phyloP scores from a whole-genome alignment of 2,113 vertebrate genomes.

The Centrocercus urophasianus region DNA sequence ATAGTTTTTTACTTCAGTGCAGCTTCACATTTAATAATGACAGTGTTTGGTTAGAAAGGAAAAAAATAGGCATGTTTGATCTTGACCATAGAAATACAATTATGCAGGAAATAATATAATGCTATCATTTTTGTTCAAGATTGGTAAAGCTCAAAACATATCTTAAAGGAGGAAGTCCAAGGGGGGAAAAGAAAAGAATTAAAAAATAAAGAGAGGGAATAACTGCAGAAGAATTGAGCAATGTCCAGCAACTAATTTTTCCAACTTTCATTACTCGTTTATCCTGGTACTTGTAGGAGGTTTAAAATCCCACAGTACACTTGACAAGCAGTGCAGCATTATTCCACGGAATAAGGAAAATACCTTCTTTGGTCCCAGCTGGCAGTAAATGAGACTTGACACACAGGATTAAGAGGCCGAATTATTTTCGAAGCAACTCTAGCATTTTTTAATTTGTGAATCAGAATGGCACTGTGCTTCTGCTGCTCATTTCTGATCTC shows the following conservation, averaged over 20 bases:
- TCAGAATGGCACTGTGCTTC: neutral
- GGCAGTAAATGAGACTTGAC: conserved; percentile 47
- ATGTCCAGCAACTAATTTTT: neutral
- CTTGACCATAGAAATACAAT: neutral
- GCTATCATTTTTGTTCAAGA: neutral
- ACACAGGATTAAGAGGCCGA: neutral
- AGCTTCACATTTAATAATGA: neutral
- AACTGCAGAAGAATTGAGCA: neutral
- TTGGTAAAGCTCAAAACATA: neutral
- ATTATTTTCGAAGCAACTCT: conserved; percentile 23
- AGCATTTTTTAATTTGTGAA: conserved; percentile 48
- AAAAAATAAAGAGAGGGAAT: neutral
- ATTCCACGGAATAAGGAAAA: neutral
- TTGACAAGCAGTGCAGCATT: neutral
- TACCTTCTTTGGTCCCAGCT: conserved; percentile 28
- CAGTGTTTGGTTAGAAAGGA: neutral
- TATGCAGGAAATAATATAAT: neutral
- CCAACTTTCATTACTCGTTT: neutral
- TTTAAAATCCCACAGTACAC: neutral
- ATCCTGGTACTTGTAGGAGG: neutral
- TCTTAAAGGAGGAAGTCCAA: neutral
- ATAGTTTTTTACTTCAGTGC: neutral
- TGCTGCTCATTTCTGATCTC: neutral
- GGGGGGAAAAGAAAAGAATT: neutral
- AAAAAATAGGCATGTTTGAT: neutral